These are phyloP conservation scores for Crotalus viridis DNA, from an alignment of 2,113 vertebrate species.

Conservation along the genomic window DNA sequence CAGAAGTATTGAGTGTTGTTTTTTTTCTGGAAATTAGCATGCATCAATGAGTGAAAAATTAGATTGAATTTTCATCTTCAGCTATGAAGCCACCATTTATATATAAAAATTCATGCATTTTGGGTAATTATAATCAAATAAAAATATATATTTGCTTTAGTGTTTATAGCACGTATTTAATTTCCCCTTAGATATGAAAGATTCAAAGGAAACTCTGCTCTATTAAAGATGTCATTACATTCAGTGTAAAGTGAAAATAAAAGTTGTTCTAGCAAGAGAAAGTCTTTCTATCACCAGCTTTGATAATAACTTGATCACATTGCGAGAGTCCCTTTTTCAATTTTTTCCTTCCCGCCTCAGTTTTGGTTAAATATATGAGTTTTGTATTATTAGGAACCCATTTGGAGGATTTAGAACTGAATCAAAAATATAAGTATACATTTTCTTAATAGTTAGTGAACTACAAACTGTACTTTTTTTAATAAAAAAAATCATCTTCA, in stretches of 20 bases:
- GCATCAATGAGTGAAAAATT: slow-evolving; percentile 18
- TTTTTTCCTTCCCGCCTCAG: neutral
- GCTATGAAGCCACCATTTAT: neutral
- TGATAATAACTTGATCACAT: neutral
- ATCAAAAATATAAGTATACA: neutral
- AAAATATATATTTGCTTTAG: slow-evolving; percentile 7
- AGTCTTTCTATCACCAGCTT: neutral
- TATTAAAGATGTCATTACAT: slow-evolving; percentile 30
- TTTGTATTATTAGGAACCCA: neutral
- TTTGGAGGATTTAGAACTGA: neutral
- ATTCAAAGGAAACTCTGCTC: slow-evolving; percentile 4
- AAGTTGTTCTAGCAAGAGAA: slow-evolving; percentile 4
- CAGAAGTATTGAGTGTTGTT: slow-evolving; percentile 21
- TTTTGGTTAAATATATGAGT: neutral
- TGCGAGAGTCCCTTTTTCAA: neutral
- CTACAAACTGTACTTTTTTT: neutral
- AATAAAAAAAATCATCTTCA: neutral
- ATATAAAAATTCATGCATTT: neutral
- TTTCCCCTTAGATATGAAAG: neutral
- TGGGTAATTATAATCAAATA: slow-evolving; percentile 26
- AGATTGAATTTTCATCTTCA: slow-evolving; percentile 21
- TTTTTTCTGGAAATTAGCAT: slow-evolving; percentile 41
- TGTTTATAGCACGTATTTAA: slow-evolving; percentile 2
- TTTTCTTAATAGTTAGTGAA: neutral
- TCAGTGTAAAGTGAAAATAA: slow-evolving; percentile 1